Evolutionary conservation across 2,888 invertebrate genomes (phyloP).

Genomic region (Hyalella azteca): DNA sequence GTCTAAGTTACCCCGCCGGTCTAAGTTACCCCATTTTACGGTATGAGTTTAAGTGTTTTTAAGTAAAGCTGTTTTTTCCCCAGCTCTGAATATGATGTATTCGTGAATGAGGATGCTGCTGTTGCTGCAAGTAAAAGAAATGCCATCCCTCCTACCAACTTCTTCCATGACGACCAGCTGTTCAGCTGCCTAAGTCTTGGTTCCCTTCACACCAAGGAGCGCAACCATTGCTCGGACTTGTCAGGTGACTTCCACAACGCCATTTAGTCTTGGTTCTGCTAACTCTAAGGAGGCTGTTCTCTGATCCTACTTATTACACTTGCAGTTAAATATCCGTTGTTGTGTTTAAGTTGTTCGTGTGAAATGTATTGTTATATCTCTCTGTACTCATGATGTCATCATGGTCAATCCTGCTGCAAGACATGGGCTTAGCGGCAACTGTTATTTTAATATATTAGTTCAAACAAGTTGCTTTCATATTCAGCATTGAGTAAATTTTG

Average conservation of each 20-base stretch:
- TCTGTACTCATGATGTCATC: not conserved
- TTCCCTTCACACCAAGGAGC: not conserved
- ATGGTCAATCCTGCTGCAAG: not conserved
- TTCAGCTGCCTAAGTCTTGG: not conserved
- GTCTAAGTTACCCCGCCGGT: too few relatives aligned
- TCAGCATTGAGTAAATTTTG: not conserved
- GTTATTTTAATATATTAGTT: not conserved
- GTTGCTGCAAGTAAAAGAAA: not conserved
- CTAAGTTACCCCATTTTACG: too few relatives aligned
- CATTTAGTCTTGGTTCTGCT: not conserved
- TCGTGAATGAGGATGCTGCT: not conserved
- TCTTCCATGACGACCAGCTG: not conserved
- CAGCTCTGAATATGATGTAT: conserved; percentile 3
- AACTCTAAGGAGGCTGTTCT: not conserved
- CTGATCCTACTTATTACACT: not conserved
- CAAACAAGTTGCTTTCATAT: not conserved
- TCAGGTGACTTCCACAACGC: not conserved
- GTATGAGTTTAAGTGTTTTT: not conserved
- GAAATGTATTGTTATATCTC: not conserved
- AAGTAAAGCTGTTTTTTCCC: not conserved
- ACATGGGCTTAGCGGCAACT: not conserved
- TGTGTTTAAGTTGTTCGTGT: not conserved
- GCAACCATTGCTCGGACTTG: not conserved
- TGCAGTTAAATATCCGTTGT: not conserved
- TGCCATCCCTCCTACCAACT: not conserved